phyloP scores from a whole-genome alignment of 2,888 invertebrate species.

The Darwinula stevensoni region DNA sequence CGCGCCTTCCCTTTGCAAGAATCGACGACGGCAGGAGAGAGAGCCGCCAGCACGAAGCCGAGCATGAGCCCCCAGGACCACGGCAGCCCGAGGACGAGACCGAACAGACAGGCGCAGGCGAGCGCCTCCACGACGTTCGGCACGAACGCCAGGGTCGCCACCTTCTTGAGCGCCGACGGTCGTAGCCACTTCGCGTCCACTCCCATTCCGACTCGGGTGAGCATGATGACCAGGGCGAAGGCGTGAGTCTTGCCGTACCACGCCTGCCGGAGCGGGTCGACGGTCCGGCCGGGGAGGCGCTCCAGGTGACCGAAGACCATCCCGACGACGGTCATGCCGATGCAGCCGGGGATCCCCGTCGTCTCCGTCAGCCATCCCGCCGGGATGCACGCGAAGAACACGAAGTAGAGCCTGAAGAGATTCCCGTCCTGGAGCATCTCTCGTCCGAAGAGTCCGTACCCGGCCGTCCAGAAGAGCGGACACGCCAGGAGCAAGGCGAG shows the following conservation, averaged over 20 bases:
- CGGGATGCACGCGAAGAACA: not conserved
- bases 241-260: not conserved
- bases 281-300: not conserved
- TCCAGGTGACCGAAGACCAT: constrained; percentile 37
- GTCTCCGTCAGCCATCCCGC: constrained; percentile 51
- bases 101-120: constrained; percentile 33
- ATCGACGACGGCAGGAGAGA: constrained; percentile 86
- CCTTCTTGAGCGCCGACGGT: constrained; percentile 32
- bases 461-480: not conserved
- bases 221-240: constrained; percentile 65
- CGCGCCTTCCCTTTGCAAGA: constrained; percentile 66
- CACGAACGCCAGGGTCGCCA: constrained; percentile 49
- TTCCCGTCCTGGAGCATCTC: not conserved
- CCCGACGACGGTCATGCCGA: constrained; percentile 61
- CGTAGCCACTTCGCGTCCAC: constrained; percentile 60
- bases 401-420: not conserved
- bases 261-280: not conserved
- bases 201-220: constrained; percentile 73
- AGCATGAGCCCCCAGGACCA: constrained; percentile 58
- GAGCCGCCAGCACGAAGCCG: constrained; percentile 58
- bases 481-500: not conserved
- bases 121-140: constrained; percentile 58
- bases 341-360: constrained; percentile 47
- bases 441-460: not conserved
- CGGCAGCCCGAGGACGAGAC: constrained; percentile 43